phyloP scores from a whole-genome alignment of 2,888 invertebrate genomes.

The Epistrophe eligans region DNA sequence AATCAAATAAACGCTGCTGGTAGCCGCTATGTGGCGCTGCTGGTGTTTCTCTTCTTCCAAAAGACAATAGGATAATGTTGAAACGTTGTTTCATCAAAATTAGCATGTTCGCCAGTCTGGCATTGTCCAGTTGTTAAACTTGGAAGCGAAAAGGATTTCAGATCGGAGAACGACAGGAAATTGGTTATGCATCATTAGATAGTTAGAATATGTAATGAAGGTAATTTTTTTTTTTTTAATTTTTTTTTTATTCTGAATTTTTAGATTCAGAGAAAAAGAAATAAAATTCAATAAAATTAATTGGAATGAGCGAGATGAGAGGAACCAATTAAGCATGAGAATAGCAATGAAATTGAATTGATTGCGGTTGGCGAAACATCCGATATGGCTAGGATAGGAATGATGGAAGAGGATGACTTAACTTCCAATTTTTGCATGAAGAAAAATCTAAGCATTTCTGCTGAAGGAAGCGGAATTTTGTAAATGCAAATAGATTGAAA shows the following conservation, averaged over 20 bases:
- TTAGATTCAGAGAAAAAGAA: not conserved
- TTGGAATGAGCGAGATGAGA: conserved; percentile 14
- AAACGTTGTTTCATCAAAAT: conserved; percentile 62
- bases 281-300: conserved; percentile 43
- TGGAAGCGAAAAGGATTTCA: conserved; percentile 49
- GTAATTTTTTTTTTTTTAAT: conserved; percentile 2
- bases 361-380: not conserved
- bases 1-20: conserved; percentile 48
- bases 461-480: not conserved
- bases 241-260: not conserved
- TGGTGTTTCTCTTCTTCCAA: not conserved
- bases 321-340: conserved; percentile 38
- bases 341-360: conserved; percentile 45
- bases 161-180: conserved; percentile 51
- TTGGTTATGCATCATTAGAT: conserved; percentile 72
- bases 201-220: conserved; percentile 63
- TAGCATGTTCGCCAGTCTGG: conserved; percentile 67
- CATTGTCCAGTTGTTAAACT: conserved; percentile 46
- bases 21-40: conserved; percentile 9
- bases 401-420: not conserved
- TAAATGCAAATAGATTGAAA: no score
- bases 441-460: not conserved
- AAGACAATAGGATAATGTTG: conserved; percentile 44
- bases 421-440: not conserved
- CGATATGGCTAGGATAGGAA: no score